phyloP scores from a whole-genome alignment of 1,140 invertebrate species.

The Drosophila biarmipes region DNA sequence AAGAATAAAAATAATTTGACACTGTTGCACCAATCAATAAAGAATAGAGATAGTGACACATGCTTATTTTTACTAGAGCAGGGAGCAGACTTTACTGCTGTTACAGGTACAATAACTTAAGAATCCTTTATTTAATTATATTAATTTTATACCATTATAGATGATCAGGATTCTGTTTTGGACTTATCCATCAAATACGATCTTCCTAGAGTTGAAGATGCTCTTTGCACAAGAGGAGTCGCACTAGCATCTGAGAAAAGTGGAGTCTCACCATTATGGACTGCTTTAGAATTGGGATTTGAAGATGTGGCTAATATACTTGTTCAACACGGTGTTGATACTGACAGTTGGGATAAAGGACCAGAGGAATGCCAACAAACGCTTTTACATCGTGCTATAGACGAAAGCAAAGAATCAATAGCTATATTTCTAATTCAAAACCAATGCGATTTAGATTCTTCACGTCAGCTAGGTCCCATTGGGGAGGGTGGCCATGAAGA shows the following conservation, averaged over 20 bases:
- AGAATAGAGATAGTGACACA: conserved; percentile 91
- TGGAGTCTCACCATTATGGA: conserved; percentile 92
- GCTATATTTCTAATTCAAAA: conserved; percentile 96
- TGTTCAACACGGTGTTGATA: conserved; percentile 93
- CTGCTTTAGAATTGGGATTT: conserved; percentile 92
- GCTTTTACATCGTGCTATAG: conserved; percentile 95
- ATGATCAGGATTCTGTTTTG: conserved; percentile 90
- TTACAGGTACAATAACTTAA: conserved; percentile 86
- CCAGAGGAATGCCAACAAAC: conserved; percentile 95
- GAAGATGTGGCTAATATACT: conserved; percentile 94
- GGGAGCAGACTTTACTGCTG: conserved; percentile 93
- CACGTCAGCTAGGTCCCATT: conserved; percentile 89
- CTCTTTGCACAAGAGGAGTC: conserved; percentile 92
- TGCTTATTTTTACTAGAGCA: conserved; percentile 95
- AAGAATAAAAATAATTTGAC: conserved; percentile 92
- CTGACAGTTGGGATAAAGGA: conserved; percentile 94
- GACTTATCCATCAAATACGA: conserved; percentile 94
- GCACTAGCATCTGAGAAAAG: conserved; percentile 89
- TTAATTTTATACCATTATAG: conserved; percentile 20
- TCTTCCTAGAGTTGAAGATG: conserved; percentile 92
- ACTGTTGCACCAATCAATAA: conserved; percentile 93
- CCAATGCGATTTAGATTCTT: conserved; percentile 95
- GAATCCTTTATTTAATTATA: background rate
- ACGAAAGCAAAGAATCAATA: conserved; percentile 95
- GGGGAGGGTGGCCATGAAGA: conserved; percentile 93